Base-by-base conservation (phyloP, 2,113 vertebrate species). In the Anguilla japonica region DNA sequence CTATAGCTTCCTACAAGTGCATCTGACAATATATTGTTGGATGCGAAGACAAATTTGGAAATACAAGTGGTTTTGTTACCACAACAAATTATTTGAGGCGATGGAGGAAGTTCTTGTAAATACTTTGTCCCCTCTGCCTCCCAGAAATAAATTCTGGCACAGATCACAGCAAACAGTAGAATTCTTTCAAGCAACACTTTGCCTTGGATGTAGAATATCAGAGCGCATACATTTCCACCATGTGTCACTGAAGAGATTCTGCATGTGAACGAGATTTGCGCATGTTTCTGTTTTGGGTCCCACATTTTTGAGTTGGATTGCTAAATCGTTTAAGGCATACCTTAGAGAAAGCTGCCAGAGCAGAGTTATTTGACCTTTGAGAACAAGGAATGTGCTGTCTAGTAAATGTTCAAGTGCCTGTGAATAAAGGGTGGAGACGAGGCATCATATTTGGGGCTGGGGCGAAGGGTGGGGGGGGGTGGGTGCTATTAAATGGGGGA, bases 241-340 rank as follows among this genome's bases (percentile, higher is more conserved):
- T 34, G 71, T n/a, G n/a, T 75, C 71, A 75, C 71, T 29, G 26
- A 75, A 34, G 13, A 75, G n/a, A 34, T 29, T 34, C 9, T 13
- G 9, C n/a, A 75, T 75, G 71, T 34, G 82, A 60, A 9, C 8
- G 29, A 83, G 29, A 7, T 22, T 41, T n/a, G 83, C 56, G 34
- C 46, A 29, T 91, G 88, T 91, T 92, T 92, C 92, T 91, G 91
- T 94, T 94, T 93, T 93, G 92, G 90, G 87, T 91, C 88, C 90
- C 90, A 89, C 87, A 87, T 89, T 91, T 89, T 91, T 88, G 83
- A 89, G 88, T 93, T 84, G 89, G 87, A 91, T 91, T 94, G 93
- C 89, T 93, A 85, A 93, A 93, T 92, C 92, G 92, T 93, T 94
- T 93, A 93, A 90, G 87, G 89, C 94, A 92, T 89, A 92, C 88